Base-by-base conservation (phyloP, 92 coral and sea anemone species). In the Diadumene lineata region DNA sequence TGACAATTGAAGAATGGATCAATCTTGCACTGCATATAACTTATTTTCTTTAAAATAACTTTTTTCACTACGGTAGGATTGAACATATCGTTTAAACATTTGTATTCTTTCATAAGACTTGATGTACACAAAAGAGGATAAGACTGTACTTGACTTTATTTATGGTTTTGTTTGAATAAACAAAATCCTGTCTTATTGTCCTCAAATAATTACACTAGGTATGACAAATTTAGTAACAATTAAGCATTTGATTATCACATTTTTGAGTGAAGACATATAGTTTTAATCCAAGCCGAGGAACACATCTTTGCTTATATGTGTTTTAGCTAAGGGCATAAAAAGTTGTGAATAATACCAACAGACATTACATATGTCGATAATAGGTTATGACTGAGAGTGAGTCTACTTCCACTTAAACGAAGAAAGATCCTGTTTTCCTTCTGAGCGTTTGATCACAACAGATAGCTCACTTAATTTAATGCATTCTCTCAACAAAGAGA, bases 381-480 rank as follows among this genome's bases (percentile, higher is more conserved):
- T 62, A 4, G 32, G 1, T 62, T 28, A 21, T 62, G 38, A 30
- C 11, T 15, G 18, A 1, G n/a, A 23, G 43, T 26, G 31, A 58
- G 64, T 58, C 31, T n/a, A n/a, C n/a, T 58, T 22, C 68, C 68
- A 28, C 18, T 62, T 11, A 29, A 62, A 30, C 7, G 26, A 22
- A 23, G 64, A 58, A 7, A 58, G 25, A 58, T 62, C 68, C 68
- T 62, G 68, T 62, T 62, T 62, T 13, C 43, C 1, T 8, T 16
- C 2, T 28, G 43, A 62, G 15, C 68, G 31, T 16, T 23, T 62
- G 68, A 62, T 62, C 38, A 62, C 19, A 28, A 28, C 43, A 21
- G 68, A 62, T 62, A 30, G 38, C 7, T 15, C 68, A 62, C 43
- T 62, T 62, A 62, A 7, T 62, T 38, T 27, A 31, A 62, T 62